phyloP scores from a whole-genome alignment of 2,888 invertebrate species.

The Ichneumoninae sp. region DNA sequence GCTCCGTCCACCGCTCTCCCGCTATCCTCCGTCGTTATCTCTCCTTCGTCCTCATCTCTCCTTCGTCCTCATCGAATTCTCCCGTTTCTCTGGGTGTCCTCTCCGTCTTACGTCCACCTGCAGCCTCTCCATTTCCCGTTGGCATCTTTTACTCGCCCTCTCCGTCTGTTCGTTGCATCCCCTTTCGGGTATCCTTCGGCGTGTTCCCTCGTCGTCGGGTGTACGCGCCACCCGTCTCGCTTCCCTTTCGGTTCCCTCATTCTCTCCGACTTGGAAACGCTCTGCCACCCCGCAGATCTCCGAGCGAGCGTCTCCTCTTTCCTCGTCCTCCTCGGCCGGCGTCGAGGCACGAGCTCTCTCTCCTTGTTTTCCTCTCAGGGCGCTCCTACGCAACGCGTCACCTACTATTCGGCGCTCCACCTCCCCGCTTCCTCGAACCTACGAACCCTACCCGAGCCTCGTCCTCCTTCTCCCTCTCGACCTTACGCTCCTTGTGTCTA shows the following conservation, averaged over 20 bases:
- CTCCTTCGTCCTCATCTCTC: conserved; percentile 47
- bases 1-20: conserved; percentile 29
- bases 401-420: conserved; percentile 36
- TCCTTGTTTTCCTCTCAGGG: conserved; percentile 36
- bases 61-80: conserved; percentile 44
- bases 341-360: no score
- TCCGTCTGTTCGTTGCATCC: conserved; percentile 31
- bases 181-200: conserved; percentile 17
- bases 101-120: conserved; percentile 12
- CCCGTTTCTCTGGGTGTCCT: conserved; percentile 10
- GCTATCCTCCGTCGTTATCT: conserved; percentile 50
- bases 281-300: not conserved
- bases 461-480: not conserved
- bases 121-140: conserved; percentile 60
- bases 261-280: not conserved
- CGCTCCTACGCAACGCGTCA: conserved; percentile 49
- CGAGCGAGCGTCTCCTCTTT: not conserved
- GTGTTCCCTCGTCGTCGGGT: conserved; percentile 44
- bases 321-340: not conserved
- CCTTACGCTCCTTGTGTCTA: conserved; percentile 13
- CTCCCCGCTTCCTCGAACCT: conserved; percentile 17
- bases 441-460: conserved; percentile 54
- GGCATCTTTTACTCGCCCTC: conserved; percentile 40
- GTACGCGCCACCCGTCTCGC: not conserved
- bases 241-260: conserved; percentile 11